Percentiles rank a stretch among this genome's conserved stretches.
Evolutionary conservation across 2,113 vertebrate species (phyloP).

Genomic region (Ctenodactylus gundi): DNA sequence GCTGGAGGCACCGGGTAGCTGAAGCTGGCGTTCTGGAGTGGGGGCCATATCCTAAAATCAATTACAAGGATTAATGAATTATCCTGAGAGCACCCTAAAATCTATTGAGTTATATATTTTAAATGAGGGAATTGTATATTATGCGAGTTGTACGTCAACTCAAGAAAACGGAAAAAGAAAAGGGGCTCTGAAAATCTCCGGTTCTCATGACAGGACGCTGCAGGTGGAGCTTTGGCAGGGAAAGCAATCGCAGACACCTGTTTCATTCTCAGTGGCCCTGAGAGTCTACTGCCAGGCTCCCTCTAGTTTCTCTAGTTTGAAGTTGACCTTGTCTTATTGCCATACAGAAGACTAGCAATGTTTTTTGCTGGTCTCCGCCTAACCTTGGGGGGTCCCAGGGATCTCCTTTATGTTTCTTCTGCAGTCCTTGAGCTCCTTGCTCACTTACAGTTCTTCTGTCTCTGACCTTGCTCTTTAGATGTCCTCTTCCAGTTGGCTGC

Average conservation of each 20-base stretch:
- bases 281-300: rapidly evolving
- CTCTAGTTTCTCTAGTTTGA: not conserved
- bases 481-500: not conserved
- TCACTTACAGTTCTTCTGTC: not conserved
- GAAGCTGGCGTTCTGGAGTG: too few species aligned
- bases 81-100: too few species aligned
- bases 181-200: not conserved
- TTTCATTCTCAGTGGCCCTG: not conserved
- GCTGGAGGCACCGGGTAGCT: rapidly evolving
- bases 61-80: too few species aligned
- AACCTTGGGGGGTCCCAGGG: not conserved
- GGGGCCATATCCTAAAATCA: too few species aligned
- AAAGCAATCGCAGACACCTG: too few species aligned
- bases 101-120: too few species aligned
- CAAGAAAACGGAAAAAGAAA: too few species aligned
- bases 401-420: not conserved
- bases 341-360: not conserved
- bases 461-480: not conserved
- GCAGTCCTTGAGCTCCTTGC: not conserved
- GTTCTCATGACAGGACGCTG: not conserved
- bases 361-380: not conserved
- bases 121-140: too few species aligned
- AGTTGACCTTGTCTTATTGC: not conserved
- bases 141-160: too few species aligned
- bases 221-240: not conserved